Conservation (phyloP, 2,888 invertebrate species). For the Eurytoma adleriae region DNA sequence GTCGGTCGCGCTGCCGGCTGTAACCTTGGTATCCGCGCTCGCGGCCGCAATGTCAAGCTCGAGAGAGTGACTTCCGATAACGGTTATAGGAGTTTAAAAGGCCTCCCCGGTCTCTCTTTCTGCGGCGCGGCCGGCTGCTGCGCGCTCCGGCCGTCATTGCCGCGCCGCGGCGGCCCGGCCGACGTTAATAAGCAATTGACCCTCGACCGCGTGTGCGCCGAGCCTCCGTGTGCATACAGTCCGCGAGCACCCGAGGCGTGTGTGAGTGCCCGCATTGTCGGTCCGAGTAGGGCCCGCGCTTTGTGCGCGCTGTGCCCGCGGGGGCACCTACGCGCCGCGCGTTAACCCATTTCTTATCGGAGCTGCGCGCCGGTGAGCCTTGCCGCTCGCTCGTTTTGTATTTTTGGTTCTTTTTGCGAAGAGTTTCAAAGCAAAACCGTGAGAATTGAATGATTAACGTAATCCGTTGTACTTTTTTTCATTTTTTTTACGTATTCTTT, state of each 20-base stretch:
- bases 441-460: too few relatives aligned
- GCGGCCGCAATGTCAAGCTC: slow-evolving; percentile 51
- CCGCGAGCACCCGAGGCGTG: not conserved
- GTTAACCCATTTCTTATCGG: too few relatives aligned
- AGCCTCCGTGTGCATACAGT: not conserved
- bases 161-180: slow-evolving; percentile 53
- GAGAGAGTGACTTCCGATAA: slow-evolving; percentile 56
- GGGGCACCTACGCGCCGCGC: not conserved
- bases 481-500: too few relatives aligned
- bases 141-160: slow-evolving; percentile 59
- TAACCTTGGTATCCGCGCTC: not conserved
- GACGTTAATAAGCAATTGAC: slow-evolving; percentile 74
- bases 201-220: slow-evolving; percentile 65
- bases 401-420: too few relatives aligned
- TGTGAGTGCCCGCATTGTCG: slow-evolving; percentile 63
- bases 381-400: too few relatives aligned
- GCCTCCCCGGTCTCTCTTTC: slow-evolving; percentile 9
- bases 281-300: not conserved
- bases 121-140: slow-evolving; percentile 4
- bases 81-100: slow-evolving; percentile 49
- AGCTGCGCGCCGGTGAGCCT: too few relatives aligned
- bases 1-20: not conserved
- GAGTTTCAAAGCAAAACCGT: too few relatives aligned
- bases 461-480: too few relatives aligned
- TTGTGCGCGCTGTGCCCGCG: not conserved